Conservation (phyloP, 2,113 vertebrate species). For the Silurus glanis region DNA sequence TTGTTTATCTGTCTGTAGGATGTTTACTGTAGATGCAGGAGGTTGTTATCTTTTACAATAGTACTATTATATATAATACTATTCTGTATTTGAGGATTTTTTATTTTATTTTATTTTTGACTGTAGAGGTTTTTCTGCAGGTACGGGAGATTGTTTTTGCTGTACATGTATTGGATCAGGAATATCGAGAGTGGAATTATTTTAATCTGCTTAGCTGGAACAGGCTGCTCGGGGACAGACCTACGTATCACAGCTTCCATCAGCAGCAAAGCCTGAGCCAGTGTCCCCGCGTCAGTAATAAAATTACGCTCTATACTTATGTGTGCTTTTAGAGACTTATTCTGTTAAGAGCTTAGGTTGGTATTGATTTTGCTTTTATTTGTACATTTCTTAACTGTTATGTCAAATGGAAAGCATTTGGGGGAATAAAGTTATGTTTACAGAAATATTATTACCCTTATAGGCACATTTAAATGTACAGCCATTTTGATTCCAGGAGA, state of each 20-base stretch:
- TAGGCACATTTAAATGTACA: background rate
- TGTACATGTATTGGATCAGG: background rate
- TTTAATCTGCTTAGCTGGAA: conserved; percentile 57
- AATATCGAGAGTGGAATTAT: conserved; percentile 50
- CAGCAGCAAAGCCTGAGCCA: conserved; percentile 39
- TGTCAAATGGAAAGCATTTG: background rate
- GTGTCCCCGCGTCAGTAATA: conserved; percentile 31
- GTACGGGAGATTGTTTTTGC: conserved; percentile 12
- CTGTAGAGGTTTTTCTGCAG: background rate
- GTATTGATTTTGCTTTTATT: background rate
- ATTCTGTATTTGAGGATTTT: no score
- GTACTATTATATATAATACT: no score
- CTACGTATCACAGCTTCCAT: conserved; percentile 31
- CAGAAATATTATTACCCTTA: background rate
- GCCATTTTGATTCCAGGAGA: background rate
- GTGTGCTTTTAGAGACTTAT: conserved; percentile 17
- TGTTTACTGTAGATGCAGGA: background rate
- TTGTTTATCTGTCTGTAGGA: background rate
- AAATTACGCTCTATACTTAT: conserved; percentile 1
- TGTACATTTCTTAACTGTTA: background rate
- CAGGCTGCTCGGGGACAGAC: conserved; percentile 30
- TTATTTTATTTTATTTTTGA: no score
- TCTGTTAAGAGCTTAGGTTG: background rate
- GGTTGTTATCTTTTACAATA: background rate
- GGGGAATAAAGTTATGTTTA: background rate